Conservation (phyloP, 2,888 invertebrate genomes). For the Drosophila macrospina region DNA sequence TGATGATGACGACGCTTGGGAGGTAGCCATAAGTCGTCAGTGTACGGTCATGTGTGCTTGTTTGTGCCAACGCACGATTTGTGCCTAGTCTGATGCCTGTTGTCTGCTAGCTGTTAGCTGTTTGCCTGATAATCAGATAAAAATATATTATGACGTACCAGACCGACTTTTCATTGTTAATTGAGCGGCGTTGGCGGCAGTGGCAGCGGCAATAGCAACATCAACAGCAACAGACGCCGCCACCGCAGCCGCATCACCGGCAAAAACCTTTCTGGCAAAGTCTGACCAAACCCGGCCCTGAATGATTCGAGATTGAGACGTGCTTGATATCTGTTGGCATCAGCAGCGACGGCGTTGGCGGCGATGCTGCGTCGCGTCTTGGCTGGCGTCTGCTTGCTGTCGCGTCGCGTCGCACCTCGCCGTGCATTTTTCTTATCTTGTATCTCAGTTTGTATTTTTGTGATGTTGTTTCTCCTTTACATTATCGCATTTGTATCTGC, state of each 20-base stretch:
- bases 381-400: slow-evolving; percentile 60
- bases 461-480: slow-evolving; percentile 38
- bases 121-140: slow-evolving; percentile 72
- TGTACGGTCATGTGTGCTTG: slow-evolving; percentile 26
- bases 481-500: slow-evolving; percentile 58
- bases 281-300: slow-evolving; percentile 50
- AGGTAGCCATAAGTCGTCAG: slow-evolving; percentile 5
- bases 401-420: slow-evolving; percentile 47
- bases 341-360: slow-evolving; percentile 38
- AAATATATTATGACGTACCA: slow-evolving; percentile 80
- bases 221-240: not conserved
- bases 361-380: slow-evolving; percentile 47
- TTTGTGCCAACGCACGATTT: slow-evolving; percentile 67
- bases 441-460: slow-evolving; percentile 48
- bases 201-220: slow-evolving; percentile 14
- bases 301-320: slow-evolving; percentile 69
- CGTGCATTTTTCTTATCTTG: slow-evolving; percentile 66
- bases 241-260: slow-evolving; percentile 15
- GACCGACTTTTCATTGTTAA: slow-evolving; percentile 72
- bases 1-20: slow-evolving; percentile 31
- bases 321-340: slow-evolving; percentile 72
- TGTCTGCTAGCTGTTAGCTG: slow-evolving; percentile 28
- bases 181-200: slow-evolving; percentile 67
- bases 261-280: slow-evolving; percentile 58
- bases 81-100: slow-evolving; percentile 28